Percentiles rank a stretch among this genome's conserved stretches.
phyloP scores from a whole-genome alignment of 2,113 vertebrate species.

The Cyprinodon variegatus region DNA sequence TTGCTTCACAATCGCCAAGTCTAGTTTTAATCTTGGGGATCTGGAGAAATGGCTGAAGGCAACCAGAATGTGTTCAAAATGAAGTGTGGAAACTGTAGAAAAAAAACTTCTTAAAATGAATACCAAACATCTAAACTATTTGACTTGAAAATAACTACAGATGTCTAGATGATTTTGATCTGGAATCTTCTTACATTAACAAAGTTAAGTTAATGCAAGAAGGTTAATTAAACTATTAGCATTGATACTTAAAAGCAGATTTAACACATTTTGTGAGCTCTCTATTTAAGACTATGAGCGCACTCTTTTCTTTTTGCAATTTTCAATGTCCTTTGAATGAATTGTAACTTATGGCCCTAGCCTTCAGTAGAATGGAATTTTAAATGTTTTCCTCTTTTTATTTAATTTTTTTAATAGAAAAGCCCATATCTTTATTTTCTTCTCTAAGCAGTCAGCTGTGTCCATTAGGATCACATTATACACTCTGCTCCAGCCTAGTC shows the following conservation, averaged over 20 bases:
- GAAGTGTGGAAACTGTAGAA: conserved; percentile 50
- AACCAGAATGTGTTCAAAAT: conserved; percentile 67
- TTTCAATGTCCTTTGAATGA: neutral
- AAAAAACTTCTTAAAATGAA: conserved; percentile 27
- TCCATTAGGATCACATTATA: conserved; percentile 74
- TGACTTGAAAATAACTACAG: conserved; percentile 11
- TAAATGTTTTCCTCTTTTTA: conserved; percentile 8
- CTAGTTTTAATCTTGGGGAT: conserved; percentile 88
- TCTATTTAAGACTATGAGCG: conserved; percentile 27
- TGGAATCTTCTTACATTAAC: conserved; percentile 11
- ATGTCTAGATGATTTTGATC: conserved; percentile 12
- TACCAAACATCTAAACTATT: conserved; percentile 31
- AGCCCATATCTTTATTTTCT: conserved; percentile 4
- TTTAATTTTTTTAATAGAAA: conserved; percentile 52
- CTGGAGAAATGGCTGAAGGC: conserved; percentile 74
- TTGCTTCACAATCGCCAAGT: conserved; percentile 99
- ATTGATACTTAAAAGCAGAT: conserved; percentile 25
- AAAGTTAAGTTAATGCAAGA: neutral
- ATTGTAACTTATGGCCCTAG: neutral
- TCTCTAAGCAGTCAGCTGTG: conserved; percentile 47
- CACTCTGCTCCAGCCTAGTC: conserved; percentile 83
- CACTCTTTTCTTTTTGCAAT: conserved; percentile 14
- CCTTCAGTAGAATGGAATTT: conserved; percentile 9
- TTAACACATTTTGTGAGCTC: conserved; percentile 23
- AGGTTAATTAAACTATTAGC: conserved; percentile 15